phyloP scores from a whole-genome alignment of 2,113 vertebrate species.

The Anas platyrhynchos region DNA sequence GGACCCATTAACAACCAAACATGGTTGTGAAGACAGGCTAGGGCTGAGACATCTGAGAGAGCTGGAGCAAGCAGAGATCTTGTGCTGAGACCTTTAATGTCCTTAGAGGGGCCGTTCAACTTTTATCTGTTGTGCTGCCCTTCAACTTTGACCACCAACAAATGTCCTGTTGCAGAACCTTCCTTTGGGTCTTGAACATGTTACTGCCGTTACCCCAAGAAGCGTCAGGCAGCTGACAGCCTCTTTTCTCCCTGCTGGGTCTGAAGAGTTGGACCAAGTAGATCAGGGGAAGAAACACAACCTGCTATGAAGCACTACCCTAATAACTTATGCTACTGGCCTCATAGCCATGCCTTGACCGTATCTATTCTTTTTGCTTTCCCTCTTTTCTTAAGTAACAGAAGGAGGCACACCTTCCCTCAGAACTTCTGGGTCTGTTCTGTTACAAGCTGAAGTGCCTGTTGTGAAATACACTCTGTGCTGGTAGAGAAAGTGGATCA shows the following conservation, averaged over 20 bases:
- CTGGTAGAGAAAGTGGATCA: background rate
- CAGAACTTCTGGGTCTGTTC: background rate
- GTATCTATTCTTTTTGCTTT: background rate
- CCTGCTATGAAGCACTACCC: background rate
- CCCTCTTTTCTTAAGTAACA: background rate
- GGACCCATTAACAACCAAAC: background rate
- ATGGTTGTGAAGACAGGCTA: background rate
- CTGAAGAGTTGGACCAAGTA: background rate
- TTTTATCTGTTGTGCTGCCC: background rate
- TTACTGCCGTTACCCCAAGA: background rate
- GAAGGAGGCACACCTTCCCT: background rate
- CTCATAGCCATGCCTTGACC: background rate
- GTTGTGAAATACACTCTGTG: background rate
- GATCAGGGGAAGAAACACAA: background rate
- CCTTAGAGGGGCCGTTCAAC: background rate
- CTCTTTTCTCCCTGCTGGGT: background rate
- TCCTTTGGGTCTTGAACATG: background rate
- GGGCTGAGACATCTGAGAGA: background rate
- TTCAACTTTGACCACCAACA: background rate
- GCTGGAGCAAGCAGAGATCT: background rate
- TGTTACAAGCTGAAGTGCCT: background rate
- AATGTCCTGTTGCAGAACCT: background rate
- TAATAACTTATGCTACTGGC: background rate
- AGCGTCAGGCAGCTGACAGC: background rate
- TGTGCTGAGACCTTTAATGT: background rate